Evolutionary conservation across 1,140 invertebrate genomes (phyloP), one percentile per base, ranked within the genome.

Genomic region (Lutraria rhynchaena): DNA sequence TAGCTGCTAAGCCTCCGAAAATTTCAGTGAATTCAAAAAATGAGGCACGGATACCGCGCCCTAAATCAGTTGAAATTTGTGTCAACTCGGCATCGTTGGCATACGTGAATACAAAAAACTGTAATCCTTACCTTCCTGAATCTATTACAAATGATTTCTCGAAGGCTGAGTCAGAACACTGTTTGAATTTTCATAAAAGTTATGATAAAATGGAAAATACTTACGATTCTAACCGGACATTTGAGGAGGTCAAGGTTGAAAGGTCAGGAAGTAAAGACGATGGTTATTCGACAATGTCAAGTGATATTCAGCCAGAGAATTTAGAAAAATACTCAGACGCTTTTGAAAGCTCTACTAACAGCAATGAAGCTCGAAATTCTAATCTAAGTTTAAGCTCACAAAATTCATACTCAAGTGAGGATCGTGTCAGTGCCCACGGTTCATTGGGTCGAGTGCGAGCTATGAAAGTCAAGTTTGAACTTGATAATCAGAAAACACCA

Each of bases 261-360:
- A 65, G 89, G 55, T 90, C 90, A 94, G 95, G 95, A 15, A 96
- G 95, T 82, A 94, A 95, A 83, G 96, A 97, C 92, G 96, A 97
- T 91, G 96, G 96, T 1, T 97, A 97, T 90, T 97, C 96, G 35
- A 97, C 96, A 3, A 97, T 97, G 96, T 96, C 96, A 0, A 96
- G 96, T 86, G 96, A 97, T 89, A 95, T 96, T 2, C 96, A 96
- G 63, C 89, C 89, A 60, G 88, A 89, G 70, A 77, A 83, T 49
- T 57, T 89, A 51, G 89, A 91, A 74, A 89, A 87, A 73, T 89
- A 71, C 77, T 81, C 77, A 29, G 77, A 81, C 35, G 85, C 83
- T 33, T 84, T 88, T 82, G 87, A 87, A 60, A 86, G 78, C 46
- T 86, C 87, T 0, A 82, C 83, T 29, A 86, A 84, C 81, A 86